phyloP scores from a whole-genome alignment of 2,113 vertebrate genomes.

The Esox niger region DNA sequence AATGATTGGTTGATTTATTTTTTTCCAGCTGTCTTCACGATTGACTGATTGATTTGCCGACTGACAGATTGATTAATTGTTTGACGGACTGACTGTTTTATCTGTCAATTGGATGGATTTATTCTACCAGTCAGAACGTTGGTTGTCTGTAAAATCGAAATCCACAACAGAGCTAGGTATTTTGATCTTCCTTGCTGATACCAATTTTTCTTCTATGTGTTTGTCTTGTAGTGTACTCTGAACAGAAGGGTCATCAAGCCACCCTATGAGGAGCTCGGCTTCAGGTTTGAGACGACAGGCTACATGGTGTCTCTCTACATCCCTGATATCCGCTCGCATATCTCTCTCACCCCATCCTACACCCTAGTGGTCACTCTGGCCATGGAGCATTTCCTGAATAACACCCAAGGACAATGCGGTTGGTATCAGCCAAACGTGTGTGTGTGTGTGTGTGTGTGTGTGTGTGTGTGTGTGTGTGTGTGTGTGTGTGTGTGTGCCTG shows the following conservation, averaged over 20 bases:
- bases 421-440: constrained; percentile 19
- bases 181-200: not conserved
- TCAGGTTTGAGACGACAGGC: constrained; percentile 58
- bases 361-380: constrained; percentile 58
- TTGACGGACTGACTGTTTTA: too few relatives aligned
- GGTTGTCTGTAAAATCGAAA: not conserved
- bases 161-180: not conserved
- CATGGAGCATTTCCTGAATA: constrained; percentile 63
- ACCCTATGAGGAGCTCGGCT: constrained; percentile 51
- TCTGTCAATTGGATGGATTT: too few relatives aligned
- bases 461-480: not conserved
- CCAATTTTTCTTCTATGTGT: not conserved
- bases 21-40: too few relatives aligned
- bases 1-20: too few relatives aligned
- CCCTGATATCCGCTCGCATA: constrained; percentile 57
- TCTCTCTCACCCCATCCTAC: constrained; percentile 41
- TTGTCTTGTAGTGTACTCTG: constrained; percentile 53
- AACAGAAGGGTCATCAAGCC: constrained; percentile 50
- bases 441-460: constrained; percentile 1
- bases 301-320: constrained; percentile 51
- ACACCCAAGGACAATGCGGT: constrained; percentile 76
- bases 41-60: too few relatives aligned
- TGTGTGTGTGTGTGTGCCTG: not conserved
- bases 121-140: not conserved
- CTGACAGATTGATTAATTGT: too few relatives aligned